Conservation (phyloP, 2,797 vertebrate species). For the Clarias pachynema region DNA sequence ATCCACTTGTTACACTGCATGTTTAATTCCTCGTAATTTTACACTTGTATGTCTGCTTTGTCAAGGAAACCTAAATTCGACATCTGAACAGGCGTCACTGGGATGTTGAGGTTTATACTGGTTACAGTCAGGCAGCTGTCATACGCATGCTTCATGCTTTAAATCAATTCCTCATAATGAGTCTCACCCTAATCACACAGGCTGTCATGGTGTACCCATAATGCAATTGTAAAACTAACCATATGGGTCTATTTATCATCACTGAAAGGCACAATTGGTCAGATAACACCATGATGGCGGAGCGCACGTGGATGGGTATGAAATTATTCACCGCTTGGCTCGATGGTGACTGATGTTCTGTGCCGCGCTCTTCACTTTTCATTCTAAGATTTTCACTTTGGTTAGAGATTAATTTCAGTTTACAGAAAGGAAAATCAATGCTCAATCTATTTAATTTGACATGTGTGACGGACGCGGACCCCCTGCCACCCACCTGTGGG, state of each 20-base stretch:
- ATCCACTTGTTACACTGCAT: background rate
- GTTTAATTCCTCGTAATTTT: constrained; percentile 28
- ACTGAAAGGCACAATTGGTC: constrained; percentile 75
- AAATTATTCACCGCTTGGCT: constrained; percentile 64
- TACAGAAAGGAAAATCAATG: constrained; percentile 54
- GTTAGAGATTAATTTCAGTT: constrained; percentile 32
- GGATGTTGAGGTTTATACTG: constrained; percentile 17
- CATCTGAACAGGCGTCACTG: constrained; percentile 24
- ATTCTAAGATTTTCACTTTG: constrained; percentile 27
- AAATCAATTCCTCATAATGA: constrained; percentile 55
- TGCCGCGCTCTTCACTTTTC: background rate
- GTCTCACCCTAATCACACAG: constrained; percentile 60
- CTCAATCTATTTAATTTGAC: constrained; percentile 67
- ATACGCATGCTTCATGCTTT: constrained; percentile 43
- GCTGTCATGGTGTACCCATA: constrained; percentile 68
- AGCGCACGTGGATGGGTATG: background rate
- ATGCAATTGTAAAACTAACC: constrained; percentile 71
- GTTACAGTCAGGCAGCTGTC: constrained; percentile 42
- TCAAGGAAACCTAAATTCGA: constrained; percentile 8
- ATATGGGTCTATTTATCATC: constrained; percentile 78
- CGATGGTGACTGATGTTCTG: constrained; percentile 16
- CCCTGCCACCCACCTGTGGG: constrained; percentile 64
- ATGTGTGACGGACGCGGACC: constrained; percentile 54
- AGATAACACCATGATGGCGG: constrained; percentile 61
- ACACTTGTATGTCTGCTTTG: background rate